These are phyloP conservation scores for Stenodema calcarata DNA, from an alignment of 2,888 invertebrate genomes.

Conservation along the genomic window DNA sequence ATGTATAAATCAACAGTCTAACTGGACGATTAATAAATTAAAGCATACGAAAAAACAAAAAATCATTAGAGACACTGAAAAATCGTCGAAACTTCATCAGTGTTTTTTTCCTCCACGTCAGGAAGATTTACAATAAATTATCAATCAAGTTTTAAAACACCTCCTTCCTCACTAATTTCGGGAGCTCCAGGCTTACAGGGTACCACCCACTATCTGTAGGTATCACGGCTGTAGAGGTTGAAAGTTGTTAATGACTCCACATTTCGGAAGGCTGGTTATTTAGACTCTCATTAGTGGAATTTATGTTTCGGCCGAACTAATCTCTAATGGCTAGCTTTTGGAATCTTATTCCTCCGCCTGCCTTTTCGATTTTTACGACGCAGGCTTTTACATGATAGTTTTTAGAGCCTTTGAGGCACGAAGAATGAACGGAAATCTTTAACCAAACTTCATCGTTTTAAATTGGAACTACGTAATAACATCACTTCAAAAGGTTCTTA, in stretches of 20 bases:
- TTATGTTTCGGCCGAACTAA: constrained; percentile 19
- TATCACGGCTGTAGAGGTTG: not conserved
- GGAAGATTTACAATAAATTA: not conserved
- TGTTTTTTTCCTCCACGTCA: not conserved
- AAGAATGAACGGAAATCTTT: no score
- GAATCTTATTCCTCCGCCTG: not conserved
- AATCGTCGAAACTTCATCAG: not conserved
- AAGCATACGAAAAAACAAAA: not conserved
- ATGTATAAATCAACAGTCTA: not conserved
- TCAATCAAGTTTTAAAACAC: not conserved
- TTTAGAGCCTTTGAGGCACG: not conserved
- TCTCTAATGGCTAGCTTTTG: constrained; percentile 21
- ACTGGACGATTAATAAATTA: not conserved
- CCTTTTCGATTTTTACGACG: not conserved
- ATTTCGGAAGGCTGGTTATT: constrained; percentile 20
- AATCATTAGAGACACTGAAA: not conserved
- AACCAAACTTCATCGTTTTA: no score
- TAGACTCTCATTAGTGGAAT: constrained; percentile 38
- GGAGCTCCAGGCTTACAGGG: not conserved
- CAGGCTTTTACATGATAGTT: not conserved
- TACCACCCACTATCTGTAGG: not conserved
- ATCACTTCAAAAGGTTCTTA: no score
- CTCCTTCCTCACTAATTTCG: not conserved
- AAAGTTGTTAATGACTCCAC: constrained; percentile 6
- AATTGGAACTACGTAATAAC: no score